Evolutionary conservation across 2,888 invertebrate species (phyloP).

Genomic region (Alcis repandata): DNA sequence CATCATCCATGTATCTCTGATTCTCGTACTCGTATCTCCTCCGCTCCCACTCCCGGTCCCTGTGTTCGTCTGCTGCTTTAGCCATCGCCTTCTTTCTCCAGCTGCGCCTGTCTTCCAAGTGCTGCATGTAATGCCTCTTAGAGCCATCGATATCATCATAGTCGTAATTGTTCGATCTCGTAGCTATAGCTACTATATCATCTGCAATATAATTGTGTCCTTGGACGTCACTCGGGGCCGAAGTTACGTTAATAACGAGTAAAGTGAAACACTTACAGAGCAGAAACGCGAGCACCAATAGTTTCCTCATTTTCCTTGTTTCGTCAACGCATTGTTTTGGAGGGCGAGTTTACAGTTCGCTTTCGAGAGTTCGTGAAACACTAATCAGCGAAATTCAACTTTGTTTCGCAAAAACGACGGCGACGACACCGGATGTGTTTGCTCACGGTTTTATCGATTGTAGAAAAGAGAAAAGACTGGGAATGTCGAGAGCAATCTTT

Average conservation of each 20-base stretch:
- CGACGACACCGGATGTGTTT: slow-evolving; percentile 61
- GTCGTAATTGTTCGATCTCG: slow-evolving; percentile 67
- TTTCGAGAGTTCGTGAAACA: slow-evolving; percentile 48
- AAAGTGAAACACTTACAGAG: slow-evolving; percentile 70
- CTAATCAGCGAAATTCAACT: slow-evolving; percentile 60
- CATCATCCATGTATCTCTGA: slow-evolving; percentile 66
- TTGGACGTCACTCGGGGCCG: slow-evolving; percentile 39
- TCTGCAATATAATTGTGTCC: slow-evolving; percentile 63
- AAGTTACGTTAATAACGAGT: slow-evolving; percentile 38
- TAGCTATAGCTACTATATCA: slow-evolving; percentile 67
- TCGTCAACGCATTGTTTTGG: slow-evolving; percentile 47
- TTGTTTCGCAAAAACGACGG: slow-evolving; percentile 59
- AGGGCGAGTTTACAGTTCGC: slow-evolving; percentile 61
- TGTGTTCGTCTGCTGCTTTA: slow-evolving; percentile 64
- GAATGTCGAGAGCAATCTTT: slow-evolving; percentile 15
- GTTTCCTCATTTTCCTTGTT: slow-evolving; percentile 69
- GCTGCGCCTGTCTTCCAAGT: slow-evolving; percentile 70
- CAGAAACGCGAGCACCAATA: slow-evolving; percentile 73
- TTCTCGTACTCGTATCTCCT: slow-evolving; percentile 67
- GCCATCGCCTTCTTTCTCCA: slow-evolving; percentile 74
- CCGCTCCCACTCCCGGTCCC: slow-evolving; percentile 13
- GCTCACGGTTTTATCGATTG: slow-evolving; percentile 57
- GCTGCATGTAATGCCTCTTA: slow-evolving; percentile 64
- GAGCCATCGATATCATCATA: slow-evolving; percentile 71
- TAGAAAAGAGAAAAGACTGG: slow-evolving; percentile 51